Conservation (phyloP, 2,113 vertebrate genomes). For the Ciconia boyciana region DNA sequence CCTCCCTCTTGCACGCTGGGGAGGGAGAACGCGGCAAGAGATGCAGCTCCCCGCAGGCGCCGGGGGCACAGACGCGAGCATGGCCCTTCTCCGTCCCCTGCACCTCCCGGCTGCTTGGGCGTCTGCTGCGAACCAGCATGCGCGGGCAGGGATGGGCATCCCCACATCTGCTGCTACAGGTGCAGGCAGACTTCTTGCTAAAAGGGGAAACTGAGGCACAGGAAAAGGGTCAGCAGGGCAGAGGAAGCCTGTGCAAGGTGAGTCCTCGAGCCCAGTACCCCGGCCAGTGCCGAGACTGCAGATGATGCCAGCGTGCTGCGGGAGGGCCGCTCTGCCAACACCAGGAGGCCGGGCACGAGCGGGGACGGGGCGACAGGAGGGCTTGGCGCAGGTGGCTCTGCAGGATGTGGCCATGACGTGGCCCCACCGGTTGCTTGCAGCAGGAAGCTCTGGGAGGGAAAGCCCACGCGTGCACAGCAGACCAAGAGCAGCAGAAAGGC, state of each 20-base stretch:
- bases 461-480: not conserved
- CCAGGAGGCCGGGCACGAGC: not conserved
- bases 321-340: not conserved
- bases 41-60: fast-evolving
- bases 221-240: not conserved
- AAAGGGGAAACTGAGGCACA: not conserved
- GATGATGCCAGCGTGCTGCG: not conserved
- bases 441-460: not conserved
- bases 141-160: not conserved
- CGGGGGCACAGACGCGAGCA: fast-evolving
- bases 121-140: fast-evolving
- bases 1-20: not conserved
- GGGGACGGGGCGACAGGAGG: not conserved
- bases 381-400: not conserved
- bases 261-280: not conserved
- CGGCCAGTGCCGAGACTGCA: not conserved
- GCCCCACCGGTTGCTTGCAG: not conserved
- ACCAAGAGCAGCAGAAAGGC: not conserved
- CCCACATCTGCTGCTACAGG: not conserved
- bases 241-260: not conserved
- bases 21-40: fast-evolving
- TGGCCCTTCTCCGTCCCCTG: not conserved
- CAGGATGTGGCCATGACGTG: not conserved
- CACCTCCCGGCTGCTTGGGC: not conserved
- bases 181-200: too few species aligned